Base-by-base conservation (phyloP, 2,113 vertebrate genomes). In the Hippolais icterina region DNA sequence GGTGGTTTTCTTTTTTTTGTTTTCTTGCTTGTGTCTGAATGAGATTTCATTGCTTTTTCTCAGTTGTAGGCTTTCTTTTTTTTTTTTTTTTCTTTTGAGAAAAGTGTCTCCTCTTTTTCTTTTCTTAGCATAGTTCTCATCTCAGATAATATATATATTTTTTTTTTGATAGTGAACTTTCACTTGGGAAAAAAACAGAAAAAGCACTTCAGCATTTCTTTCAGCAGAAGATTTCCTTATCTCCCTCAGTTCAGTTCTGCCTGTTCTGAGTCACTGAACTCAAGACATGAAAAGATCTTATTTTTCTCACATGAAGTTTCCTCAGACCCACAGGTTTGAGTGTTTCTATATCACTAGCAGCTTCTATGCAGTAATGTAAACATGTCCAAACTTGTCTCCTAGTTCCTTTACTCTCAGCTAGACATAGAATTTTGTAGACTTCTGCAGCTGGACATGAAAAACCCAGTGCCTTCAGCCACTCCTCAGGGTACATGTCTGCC, bases 271-370 rank as follows among this genome's bases (percentile, higher is more conserved):
- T 83, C 80, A 81, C 47, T 70, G 80, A 94, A 90, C 29, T 90
- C 68, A 89, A 85, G 42, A 90, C 94, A 93, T 81, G 11, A 93
- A 80, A 96, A 94, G 63, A 86, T 94, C 33, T 70, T 90, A 60
- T 72, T 94, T 92, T 89, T 83, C 50, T 70, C 60, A 52, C 25
- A 70, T 20, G 21, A 76, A 74, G n/a, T 74, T 89, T 90, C 57
- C 63, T 83, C 42, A 85, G 46, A 69, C 19, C 53, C 50, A 70
- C 12, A 70, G 46, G 29, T 63, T n/a, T 65, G 54, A 61, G 10
- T 39, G 25, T 59, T 87, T 76, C 49, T 76, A 15, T 79, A 19
- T 47, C 63, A 39, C 79, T 28, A 54, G 10, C 8, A 93, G 25
- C 5, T 87, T 69, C 25, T 76, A 11, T 17, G 28, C 16, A 60